A percentile compares a stretch with the other conserved stretches of the same genome.
Conservation (phyloP, 2,113 vertebrate genomes). For the Thermophis baileyi region DNA sequence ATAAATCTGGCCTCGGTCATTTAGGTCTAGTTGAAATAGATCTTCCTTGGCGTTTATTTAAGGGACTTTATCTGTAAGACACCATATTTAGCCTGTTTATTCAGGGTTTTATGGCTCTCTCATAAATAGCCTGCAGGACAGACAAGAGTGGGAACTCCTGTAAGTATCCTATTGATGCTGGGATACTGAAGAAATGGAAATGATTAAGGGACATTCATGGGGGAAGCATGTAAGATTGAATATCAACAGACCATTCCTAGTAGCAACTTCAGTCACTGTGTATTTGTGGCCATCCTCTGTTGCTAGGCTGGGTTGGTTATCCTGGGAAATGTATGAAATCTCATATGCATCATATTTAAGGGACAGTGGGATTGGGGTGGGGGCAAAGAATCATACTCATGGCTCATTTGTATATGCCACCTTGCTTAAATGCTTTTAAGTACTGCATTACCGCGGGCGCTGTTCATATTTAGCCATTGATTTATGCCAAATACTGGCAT, state of each 20-base stretch:
- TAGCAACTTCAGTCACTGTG: background rate
- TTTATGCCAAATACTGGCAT: background rate
- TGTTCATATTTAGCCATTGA: background rate
- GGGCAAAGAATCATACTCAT: background rate
- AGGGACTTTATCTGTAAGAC: slow-evolving; percentile 51
- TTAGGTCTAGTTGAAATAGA: slow-evolving; percentile 17
- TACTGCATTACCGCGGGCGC: background rate
- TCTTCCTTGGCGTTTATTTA: slow-evolving; percentile 35
- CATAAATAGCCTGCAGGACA: slow-evolving; percentile 38
- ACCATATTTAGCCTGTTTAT: slow-evolving; percentile 29
- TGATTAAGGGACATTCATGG: background rate
- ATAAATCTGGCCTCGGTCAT: slow-evolving; percentile 46
- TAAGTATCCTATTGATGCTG: background rate
- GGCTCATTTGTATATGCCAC: background rate
- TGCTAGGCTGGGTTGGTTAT: background rate
- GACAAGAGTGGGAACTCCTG: background rate
- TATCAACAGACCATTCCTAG: background rate
- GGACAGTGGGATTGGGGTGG: background rate
- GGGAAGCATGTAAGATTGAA: background rate
- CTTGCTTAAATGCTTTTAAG: background rate
- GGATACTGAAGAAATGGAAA: background rate
- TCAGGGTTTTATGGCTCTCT: slow-evolving; percentile 17
- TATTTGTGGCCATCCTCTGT: background rate
- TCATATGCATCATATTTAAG: background rate
- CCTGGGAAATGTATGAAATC: background rate